Evolutionary conservation across 2,113 vertebrate species (phyloP).

Genomic region (Mandrillus leucophaeus): DNA sequence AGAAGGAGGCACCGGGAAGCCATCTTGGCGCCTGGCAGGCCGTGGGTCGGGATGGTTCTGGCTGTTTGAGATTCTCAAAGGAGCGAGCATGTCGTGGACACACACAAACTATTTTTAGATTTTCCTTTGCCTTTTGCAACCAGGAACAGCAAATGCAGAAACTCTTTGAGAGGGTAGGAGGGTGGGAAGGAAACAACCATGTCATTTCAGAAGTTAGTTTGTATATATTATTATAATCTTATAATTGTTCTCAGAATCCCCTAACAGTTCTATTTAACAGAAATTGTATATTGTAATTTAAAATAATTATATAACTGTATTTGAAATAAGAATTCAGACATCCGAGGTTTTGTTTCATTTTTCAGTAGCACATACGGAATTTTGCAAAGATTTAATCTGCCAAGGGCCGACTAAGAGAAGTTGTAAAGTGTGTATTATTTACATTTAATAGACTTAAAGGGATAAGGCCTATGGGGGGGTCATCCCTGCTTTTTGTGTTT

Average conservation of each 20-base stretch:
- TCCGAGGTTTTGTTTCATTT: not conserved
- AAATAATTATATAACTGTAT: slow-evolving; percentile 82
- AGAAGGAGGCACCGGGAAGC: slow-evolving; percentile 43
- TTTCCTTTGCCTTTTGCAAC: slow-evolving; percentile 43
- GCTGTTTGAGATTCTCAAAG: not conserved
- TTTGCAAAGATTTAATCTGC: slow-evolving; percentile 75
- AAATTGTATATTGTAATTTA: slow-evolving; percentile 88
- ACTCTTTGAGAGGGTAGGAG: slow-evolving; percentile 10
- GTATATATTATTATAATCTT: slow-evolving; percentile 78
- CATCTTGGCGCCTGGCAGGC: not conserved
- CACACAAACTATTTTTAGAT: slow-evolving; percentile 19
- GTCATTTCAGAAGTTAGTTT: slow-evolving; percentile 79
- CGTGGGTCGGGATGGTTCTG: fast-evolving
- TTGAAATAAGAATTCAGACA: slow-evolving; percentile 75
- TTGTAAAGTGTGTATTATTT: slow-evolving; percentile 62
- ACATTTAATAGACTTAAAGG: slow-evolving; percentile 50
- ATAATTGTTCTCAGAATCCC: slow-evolving; percentile 60
- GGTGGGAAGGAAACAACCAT: slow-evolving; percentile 37
- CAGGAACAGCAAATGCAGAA: slow-evolving; percentile 60
- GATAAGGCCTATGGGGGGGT: not conserved
- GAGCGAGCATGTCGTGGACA: slow-evolving; percentile 4
- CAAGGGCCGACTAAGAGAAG: slow-evolving; percentile 43
- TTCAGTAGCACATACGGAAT: slow-evolving; percentile 60
- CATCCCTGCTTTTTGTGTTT: not conserved
- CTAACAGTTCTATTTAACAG: slow-evolving; percentile 85